phyloP scores from a whole-genome alignment of 2,113 vertebrate species.

The Axis porcinus region DNA sequence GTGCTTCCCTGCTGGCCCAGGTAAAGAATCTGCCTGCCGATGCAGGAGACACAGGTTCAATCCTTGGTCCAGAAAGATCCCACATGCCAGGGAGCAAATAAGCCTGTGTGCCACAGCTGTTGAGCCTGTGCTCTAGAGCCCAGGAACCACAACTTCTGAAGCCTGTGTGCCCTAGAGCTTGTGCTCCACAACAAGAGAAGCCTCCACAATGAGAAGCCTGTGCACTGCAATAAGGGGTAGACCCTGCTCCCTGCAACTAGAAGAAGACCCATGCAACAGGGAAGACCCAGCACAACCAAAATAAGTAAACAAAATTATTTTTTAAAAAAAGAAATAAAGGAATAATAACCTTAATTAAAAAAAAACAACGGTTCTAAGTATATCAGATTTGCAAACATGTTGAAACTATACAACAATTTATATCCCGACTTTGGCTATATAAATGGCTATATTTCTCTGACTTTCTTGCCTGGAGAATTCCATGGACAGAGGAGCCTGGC shows the following conservation, averaged over 20 bases:
- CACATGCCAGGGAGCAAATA: background rate
- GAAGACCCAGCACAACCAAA: background rate
- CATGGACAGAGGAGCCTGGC: background rate
- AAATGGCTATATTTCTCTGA: background rate
- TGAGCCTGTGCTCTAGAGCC: background rate
- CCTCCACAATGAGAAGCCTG: background rate
- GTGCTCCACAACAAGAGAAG: background rate
- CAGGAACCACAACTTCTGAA: background rate
- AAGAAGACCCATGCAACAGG: background rate
- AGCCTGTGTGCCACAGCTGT: background rate
- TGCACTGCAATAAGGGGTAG: background rate
- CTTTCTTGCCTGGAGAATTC: background rate
- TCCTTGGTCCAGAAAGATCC: background rate
- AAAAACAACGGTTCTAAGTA: background rate
- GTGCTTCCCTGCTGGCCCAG: background rate
- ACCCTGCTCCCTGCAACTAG: background rate
- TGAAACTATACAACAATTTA: constrained; percentile 14
- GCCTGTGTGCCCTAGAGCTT: background rate
- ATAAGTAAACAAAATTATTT: background rate
- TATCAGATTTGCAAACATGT: background rate
- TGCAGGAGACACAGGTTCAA: background rate
- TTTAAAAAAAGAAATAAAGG: background rate
- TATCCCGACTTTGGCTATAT: background rate
- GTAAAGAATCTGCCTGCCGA: background rate
- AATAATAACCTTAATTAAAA: background rate